These are phyloP conservation scores for Tetramorium alpestre DNA, from an alignment of 1,140 invertebrate species.

Conservation along the genomic window DNA sequence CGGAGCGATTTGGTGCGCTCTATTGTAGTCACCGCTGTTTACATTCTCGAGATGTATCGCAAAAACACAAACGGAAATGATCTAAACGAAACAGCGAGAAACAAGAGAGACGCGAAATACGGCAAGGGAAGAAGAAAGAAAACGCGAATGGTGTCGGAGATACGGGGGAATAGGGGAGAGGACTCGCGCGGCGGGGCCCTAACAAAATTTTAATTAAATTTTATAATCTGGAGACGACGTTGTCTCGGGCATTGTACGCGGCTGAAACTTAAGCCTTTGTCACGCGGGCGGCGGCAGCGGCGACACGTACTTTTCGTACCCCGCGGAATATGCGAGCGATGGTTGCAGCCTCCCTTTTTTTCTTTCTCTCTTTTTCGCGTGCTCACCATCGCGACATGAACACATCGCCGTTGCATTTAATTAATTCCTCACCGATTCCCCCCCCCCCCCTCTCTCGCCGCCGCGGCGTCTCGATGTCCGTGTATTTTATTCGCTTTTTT, in stretches of 20 bases:
- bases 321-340: slow-evolving; percentile 49
- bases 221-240: slow-evolving; percentile 68
- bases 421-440: slow-evolving; percentile 63
- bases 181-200: not conserved
- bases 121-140: not conserved
- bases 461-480: slow-evolving; percentile 56
- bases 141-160: not conserved
- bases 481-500: slow-evolving; percentile 45
- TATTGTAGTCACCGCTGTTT: slow-evolving; percentile 4
- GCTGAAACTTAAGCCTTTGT: slow-evolving; percentile 71
- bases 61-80: slow-evolving; percentile 39
- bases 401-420: slow-evolving; percentile 67
- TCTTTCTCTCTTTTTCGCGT: slow-evolving; percentile 31
- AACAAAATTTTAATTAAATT: slow-evolving; percentile 80
- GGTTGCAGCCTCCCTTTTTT: not conserved
- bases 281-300: slow-evolving; percentile 32
- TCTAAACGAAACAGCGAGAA: slow-evolving; percentile 28
- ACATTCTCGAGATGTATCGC: slow-evolving; percentile 8
- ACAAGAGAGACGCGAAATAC: slow-evolving; percentile 34
- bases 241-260: slow-evolving; percentile 61
- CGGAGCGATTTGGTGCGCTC: slow-evolving; percentile 10
- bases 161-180: not conserved
- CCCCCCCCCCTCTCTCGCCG: not conserved
- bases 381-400: slow-evolving; percentile 36
- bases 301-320: slow-evolving; percentile 37